phyloP scores from a whole-genome alignment of 2,888 invertebrate genomes.

The Imbricaverruca yamaguchii region DNA sequence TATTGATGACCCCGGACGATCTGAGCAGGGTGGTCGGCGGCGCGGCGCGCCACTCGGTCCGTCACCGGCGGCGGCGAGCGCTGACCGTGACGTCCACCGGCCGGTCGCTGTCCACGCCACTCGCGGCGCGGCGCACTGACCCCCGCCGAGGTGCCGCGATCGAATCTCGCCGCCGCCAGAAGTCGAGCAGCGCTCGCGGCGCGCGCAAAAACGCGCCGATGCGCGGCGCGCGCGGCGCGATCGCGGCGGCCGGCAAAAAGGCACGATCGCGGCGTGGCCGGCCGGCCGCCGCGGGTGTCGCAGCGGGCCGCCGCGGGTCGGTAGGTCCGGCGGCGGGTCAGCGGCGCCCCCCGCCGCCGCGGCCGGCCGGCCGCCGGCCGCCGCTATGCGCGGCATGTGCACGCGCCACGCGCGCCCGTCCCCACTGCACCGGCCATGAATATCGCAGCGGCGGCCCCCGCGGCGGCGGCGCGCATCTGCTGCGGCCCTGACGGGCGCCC shows the following conservation, averaged over 20 bases:
- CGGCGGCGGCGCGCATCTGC: background rate
- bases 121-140: background rate
- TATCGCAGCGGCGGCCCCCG: background rate
- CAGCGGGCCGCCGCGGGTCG: background rate
- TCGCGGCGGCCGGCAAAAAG: conserved; percentile 5
- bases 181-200: background rate
- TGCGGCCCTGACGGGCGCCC: background rate
- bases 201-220: conserved; percentile 6
- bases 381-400: background rate
- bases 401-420: background rate
- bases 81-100: background rate
- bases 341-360: background rate
- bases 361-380: background rate
- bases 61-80: background rate
- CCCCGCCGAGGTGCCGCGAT: background rate
- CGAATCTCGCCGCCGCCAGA: background rate
- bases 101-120: too few species aligned
- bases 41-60: background rate
- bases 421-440: background rate
- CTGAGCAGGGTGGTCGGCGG: background rate
- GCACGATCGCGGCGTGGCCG: too few species aligned
- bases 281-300: background rate
- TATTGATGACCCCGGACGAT: background rate
- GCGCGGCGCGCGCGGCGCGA: background rate
- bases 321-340: background rate